Evolutionary conservation across 2,797 vertebrate genomes (phyloP).

Genomic region (Bufotes viridis): DNA sequence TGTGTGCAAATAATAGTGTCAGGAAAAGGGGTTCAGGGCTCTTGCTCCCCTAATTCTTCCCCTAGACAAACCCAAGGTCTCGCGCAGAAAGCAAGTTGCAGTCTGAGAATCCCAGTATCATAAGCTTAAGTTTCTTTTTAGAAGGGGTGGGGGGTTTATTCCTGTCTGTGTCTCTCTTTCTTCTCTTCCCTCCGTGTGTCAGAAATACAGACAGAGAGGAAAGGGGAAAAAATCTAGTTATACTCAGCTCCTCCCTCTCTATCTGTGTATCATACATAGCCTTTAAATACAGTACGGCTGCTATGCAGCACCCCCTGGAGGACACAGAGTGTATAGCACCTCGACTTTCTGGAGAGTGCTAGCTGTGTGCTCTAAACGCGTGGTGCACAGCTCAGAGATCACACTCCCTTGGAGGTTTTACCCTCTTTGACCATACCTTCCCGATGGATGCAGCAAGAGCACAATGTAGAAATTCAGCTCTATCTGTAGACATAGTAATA

Average conservation of each 20-base stretch:
- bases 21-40: constrained; percentile 35
- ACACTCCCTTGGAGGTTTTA: neutral
- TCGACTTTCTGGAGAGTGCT: neutral
- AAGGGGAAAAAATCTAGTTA: constrained; percentile 60
- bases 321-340: neutral
- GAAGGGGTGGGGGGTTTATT: constrained; percentile 42
- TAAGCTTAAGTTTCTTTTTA: constrained; percentile 36
- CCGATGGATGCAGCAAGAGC: neutral
- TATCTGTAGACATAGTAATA: neutral
- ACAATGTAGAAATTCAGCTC: neutral
- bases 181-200: constrained; percentile 62
- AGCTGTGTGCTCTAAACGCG: constrained; percentile 1
- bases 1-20: constrained; percentile 9
- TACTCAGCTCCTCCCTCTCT: constrained; percentile 61
- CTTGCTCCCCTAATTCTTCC: neutral
- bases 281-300: constrained; percentile 56
- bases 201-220: constrained; percentile 62
- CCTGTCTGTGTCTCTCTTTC: constrained; percentile 55
- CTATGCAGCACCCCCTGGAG: constrained; percentile 44
- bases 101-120: constrained; percentile 29
- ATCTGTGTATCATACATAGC: constrained; percentile 61
- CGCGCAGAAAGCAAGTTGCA: constrained; percentile 7
- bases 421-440: neutral
- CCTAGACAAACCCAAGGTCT: constrained; percentile 23
- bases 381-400: neutral